Base-by-base conservation (phyloP, 1,140 invertebrate species). In the Tribolium madens region DNA sequence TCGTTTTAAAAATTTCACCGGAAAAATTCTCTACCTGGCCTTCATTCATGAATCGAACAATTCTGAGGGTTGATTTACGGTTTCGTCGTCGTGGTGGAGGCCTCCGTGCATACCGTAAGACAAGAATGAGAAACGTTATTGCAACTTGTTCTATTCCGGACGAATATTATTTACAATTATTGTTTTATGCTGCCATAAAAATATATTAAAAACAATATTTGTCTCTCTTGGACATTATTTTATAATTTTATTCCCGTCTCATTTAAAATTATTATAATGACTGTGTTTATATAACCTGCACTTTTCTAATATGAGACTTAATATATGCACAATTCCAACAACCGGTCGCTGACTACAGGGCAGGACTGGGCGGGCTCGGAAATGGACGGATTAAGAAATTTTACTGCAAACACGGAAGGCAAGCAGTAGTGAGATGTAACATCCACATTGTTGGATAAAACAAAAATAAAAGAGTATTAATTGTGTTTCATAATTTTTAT, bases 191-290 rank as follows among this genome's bases (percentile, higher is more conserved):
- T 36, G 18, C 42, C 78, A 78, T 80, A 80, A 80, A 78, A 79
- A 80, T 78, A 80, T 75, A 80, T 78, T 80, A 74, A 78, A 78
- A 78, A 80, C 79, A 80, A 80, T 80, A 80, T 80, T 80, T 80
- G 79, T 80, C 79, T 78, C 74, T 78, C 33, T 42, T 47, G 76
- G 36, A 71, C 79, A 80, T 80, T 80, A 80, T 73, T 78, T 80
- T 72, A 78, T 76, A 76, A 80, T 76, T 80, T 80, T 78, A 80
- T 78, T 69, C 75, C 73, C 48, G 46, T 76, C 71, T 70, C 74
- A 18, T 73, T 76, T 42, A 36, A 76, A 80, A 76, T 80, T 80
- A 80, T 80, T 80, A 72, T 73, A 78, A 80, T 78, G 71, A 73
- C 52, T 73, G 76, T 77, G 64, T 76, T 76, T 76, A 76, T 71